Evolutionary conservation across 2,113 vertebrate genomes (phyloP).

Genomic region (Elanoides forficatus): DNA sequence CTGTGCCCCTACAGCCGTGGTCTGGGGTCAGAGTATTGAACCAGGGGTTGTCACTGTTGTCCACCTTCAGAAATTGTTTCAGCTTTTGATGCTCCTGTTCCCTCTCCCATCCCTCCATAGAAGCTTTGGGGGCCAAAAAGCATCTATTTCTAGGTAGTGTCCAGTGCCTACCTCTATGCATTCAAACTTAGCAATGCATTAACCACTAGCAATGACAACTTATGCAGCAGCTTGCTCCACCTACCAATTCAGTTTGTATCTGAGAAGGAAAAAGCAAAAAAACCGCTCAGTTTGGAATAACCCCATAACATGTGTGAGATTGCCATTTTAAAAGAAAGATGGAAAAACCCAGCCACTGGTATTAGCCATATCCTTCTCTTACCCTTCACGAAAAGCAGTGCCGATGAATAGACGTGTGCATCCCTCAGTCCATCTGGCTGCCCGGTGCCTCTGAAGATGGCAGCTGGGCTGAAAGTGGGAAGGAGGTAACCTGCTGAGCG

Average conservation of each 20-base stretch:
- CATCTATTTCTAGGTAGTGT: background rate
- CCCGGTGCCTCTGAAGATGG: background rate
- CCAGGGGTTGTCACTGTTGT: background rate
- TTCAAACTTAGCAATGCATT: background rate
- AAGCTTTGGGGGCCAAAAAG: background rate
- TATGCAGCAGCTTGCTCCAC: background rate
- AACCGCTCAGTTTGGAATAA: background rate
- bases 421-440: background rate
- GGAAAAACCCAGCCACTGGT: background rate
- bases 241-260: background rate
- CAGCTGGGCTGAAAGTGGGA: slow-evolving; percentile 1
- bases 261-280: background rate
- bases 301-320: background rate
- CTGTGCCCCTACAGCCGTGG: background rate
- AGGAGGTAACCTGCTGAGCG: background rate
- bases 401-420: background rate
- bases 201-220: background rate
- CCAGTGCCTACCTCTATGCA: background rate
- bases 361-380: background rate
- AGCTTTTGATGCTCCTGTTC: background rate
- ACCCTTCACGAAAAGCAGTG: background rate
- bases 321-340: background rate
- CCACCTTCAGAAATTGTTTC: background rate
- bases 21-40: background rate
- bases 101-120: background rate